Evolutionary conservation across 2,888 invertebrate genomes (phyloP).

Genomic region (Erebia ligea): DNA sequence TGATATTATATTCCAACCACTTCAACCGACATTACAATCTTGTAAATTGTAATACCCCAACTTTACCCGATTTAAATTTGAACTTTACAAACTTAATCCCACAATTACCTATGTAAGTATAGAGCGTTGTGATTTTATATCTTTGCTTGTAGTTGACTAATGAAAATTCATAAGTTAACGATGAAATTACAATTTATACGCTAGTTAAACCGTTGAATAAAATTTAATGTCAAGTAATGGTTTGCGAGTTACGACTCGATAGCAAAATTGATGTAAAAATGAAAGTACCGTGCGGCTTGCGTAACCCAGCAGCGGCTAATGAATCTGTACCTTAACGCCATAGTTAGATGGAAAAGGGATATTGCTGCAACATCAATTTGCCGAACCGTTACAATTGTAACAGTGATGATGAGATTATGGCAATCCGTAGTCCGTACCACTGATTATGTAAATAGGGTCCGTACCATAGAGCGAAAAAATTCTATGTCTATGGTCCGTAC

Average conservation of each 20-base stretch:
- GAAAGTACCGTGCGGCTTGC: slow-evolving; percentile 1
- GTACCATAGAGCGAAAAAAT: too few relatives aligned
- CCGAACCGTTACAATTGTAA: not conserved
- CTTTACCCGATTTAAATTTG: too few relatives aligned
- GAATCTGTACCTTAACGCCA: not conserved
- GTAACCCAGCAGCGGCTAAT: not conserved
- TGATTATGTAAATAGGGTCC: not conserved
- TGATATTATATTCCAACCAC: too few relatives aligned
- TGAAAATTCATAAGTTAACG: not conserved
- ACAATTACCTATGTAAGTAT: too few relatives aligned
- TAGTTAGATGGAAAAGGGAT: not conserved
- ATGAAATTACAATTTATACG: not conserved
- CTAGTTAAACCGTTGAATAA: not conserved
- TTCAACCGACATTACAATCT: too few relatives aligned
- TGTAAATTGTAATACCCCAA: too few relatives aligned
- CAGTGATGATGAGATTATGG: not conserved
- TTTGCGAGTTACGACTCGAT: not conserved
- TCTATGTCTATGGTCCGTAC: too few relatives aligned
- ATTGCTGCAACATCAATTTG: slow-evolving; percentile 15
- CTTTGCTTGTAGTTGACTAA: not conserved
- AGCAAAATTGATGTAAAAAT: slow-evolving; percentile 11
- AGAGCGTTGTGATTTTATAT: too few relatives aligned
- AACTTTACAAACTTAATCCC: too few relatives aligned
- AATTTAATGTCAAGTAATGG: not conserved
- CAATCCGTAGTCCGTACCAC: not conserved